phyloP scores from a whole-genome alignment of 2,113 vertebrate genomes.

The Corvus moneduloides region DNA sequence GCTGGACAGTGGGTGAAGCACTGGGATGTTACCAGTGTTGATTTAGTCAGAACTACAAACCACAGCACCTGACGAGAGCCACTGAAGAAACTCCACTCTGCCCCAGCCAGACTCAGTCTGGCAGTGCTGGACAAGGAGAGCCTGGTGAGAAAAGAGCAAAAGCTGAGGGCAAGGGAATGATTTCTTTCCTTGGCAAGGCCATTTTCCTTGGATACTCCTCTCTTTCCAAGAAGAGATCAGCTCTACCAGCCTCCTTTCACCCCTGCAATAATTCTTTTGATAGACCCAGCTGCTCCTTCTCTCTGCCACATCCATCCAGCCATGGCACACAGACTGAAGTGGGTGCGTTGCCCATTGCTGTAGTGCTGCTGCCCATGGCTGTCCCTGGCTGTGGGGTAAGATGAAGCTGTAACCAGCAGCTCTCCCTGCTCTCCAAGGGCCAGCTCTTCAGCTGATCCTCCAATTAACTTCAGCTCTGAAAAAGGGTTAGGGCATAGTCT shows the following conservation, averaged over 20 bases:
- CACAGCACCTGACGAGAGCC: fast-evolving
- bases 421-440: not conserved
- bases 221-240: not conserved
- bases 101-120: not conserved
- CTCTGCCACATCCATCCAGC: not conserved
- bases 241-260: not conserved
- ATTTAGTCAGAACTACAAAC: not conserved
- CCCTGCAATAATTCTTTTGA: not conserved
- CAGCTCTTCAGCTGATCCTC: not conserved
- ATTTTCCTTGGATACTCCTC: not conserved
- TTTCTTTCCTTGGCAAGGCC: not conserved
- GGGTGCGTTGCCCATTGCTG: not conserved
- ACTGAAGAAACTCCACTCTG: not conserved
- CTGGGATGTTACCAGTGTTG: not conserved
- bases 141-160: not conserved
- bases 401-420: not conserved
- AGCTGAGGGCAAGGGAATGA: not conserved
- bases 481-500: not conserved
- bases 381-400: not conserved
- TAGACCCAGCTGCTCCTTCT: not conserved
- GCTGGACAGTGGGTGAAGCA: not conserved
- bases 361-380: not conserved
- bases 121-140: not conserved
- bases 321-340: fast-evolving
- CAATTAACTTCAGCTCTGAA: not conserved